A percentile compares a stretch with the other conserved stretches of the same genome.
phyloP scores from a whole-genome alignment of 2,113 vertebrate genomes.

The Lepisosteus oculatus region DNA sequence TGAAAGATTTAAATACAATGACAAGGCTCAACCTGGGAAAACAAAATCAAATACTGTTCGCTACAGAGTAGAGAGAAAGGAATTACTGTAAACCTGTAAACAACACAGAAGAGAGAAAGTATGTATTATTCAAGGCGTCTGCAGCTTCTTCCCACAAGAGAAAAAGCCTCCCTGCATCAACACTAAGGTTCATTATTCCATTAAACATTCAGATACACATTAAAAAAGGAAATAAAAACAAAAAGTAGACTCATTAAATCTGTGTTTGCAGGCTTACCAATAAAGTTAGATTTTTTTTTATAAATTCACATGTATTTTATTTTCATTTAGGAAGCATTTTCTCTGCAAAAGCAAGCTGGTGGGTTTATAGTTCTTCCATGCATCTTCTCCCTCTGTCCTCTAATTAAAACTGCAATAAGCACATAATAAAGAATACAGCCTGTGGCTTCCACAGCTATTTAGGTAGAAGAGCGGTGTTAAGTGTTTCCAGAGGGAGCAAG shows the following conservation, averaged over 20 bases:
- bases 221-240: conserved; percentile 48
- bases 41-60: conserved; percentile 64
- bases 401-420: neutral
- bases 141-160: conserved; percentile 56
- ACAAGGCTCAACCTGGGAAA: conserved; percentile 60
- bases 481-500: neutral
- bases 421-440: neutral
- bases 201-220: conserved; percentile 55
- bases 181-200: conserved; percentile 50
- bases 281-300: conserved; percentile 53
- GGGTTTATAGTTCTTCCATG: conserved; percentile 24
- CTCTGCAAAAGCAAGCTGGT: conserved; percentile 38
- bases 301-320: conserved; percentile 50
- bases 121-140: conserved; percentile 43
- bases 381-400: conserved; percentile 16
- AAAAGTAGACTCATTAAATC: conserved; percentile 41
- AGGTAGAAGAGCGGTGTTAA: neutral
- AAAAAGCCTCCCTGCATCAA: conserved; percentile 61
- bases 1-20: conserved; percentile 63
- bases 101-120: conserved; percentile 53
- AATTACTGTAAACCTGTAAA: conserved; percentile 60
- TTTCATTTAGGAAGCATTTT: conserved; percentile 53
- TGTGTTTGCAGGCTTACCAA: conserved; percentile 45
- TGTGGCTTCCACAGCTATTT: neutral
- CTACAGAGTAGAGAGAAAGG: conserved; percentile 50